Conservation (phyloP, 2,113 vertebrate genomes). For the Zosterops japonicus region DNA sequence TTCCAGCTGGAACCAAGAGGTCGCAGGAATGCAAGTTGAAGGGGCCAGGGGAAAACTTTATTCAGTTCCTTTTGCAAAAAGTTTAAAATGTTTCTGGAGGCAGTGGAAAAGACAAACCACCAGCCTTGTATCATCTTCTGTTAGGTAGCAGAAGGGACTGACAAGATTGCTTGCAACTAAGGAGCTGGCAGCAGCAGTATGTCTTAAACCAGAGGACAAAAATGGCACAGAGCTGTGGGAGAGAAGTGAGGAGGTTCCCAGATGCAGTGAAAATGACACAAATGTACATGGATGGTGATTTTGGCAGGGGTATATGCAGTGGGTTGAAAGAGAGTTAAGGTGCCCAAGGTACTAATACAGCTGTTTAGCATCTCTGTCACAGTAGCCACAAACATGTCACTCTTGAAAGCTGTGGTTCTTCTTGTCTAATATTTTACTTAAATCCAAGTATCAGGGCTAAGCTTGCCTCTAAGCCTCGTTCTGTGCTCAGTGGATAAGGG, state of each 20-base stretch:
- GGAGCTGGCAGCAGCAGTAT: neutral
- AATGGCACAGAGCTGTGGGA: neutral
- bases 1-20: neutral
- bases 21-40: neutral
- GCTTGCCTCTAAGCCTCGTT: neutral
- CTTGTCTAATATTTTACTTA: neutral
- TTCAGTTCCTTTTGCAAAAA: neutral
- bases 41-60: neutral
- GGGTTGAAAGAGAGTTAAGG: neutral
- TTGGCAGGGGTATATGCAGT: neutral
- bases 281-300: fast-evolving
- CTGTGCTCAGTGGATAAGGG: neutral
- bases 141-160: neutral
- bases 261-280: neutral
- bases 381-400: neutral
- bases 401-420: neutral
- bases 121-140: neutral
- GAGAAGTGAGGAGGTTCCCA: neutral
- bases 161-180: neutral
- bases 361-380: neutral
- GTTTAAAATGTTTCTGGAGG: neutral
- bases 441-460: neutral
- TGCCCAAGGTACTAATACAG: neutral
- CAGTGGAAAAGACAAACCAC: neutral
- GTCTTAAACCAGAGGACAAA: neutral